Evolutionary conservation across 2,888 invertebrate genomes (phyloP), one percentile per base, ranked within the genome.

Genomic region (Dasypolia templi): DNA sequence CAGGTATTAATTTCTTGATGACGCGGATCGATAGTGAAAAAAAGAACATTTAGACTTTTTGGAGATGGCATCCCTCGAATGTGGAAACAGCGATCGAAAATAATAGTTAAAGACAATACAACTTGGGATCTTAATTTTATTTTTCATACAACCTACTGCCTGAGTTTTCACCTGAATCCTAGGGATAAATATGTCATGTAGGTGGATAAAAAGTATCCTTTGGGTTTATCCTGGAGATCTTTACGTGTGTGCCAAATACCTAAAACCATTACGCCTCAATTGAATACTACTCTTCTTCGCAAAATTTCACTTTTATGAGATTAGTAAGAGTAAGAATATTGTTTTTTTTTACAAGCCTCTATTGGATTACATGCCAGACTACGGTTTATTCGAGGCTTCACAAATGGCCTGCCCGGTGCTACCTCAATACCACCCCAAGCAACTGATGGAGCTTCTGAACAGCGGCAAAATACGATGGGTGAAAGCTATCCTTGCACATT

Each of bases 401-500:
- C 97, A 99, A 80, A 98, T 99, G 91, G 99, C 99, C 0, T 99
- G 99, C 89, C 99, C 99, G 0, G 99, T 99, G 58, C 95, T 99
- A 77, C 99, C 99, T 0, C 99, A 99, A 90, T 99, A 99, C 93
- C 99, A 99, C 95, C 99, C 99, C 0, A 99, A 99, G 90, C 99
- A 99, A 90, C 96, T 99, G 51, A 99, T 99, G 98, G 99, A 99
- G 91, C 95, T 99, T 55, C 96, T 99, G 44, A 99, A 99, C 95
- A 99, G 99, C 70, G 99, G 99, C 5, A 99, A 99, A 95, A 99
- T 99, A 86, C 97, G 99, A 89, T 98, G 99, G 97, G 99, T 99
- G 0, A 99, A 99, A 92, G 99, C 99, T 0, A 99, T 99, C 82
- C 97, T 99, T 59, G 98, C 99, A 0, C 99, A 99, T 96, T 97